Evolutionary conservation across 2,113 vertebrate species (phyloP), one percentile per base, ranked within the genome.

Genomic region (Myrmophylax atrothorax): DNA sequence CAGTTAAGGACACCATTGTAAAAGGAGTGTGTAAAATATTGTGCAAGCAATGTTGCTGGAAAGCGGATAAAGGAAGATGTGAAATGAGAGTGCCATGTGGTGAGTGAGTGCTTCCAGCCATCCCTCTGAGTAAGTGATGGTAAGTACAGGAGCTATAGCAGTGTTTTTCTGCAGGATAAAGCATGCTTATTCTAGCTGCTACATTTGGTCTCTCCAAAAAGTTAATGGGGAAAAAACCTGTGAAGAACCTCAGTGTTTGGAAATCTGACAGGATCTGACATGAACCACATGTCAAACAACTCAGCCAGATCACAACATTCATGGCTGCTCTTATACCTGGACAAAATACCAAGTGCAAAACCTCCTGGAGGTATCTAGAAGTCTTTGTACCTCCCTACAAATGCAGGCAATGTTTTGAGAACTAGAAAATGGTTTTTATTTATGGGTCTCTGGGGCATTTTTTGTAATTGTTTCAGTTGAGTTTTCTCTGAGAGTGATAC

Each of bases 231-330:
- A 67, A 76, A 88, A 88, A 83, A 37, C 60, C 18, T n/a, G 50
- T 77, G 55, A 76, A 60, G 18, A 80, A 38, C 28, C 14, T 18
- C 18, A 19, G 0, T 52, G n/a, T 28, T 37, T 73, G 46, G 37
- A 73, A 92, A 78, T 73, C 28, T 73, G 40, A 52, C 9, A 55
- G 40, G 28, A 25, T 69, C 46, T 66, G 66, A 37, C 23, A 24
- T 14, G 7, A 92, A 20, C 22, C 14, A 18, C 0, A 0, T 3
- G 0, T 46, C 16, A 47, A 44, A 63, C 25, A 84, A 69, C 42
- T 49, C 55, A 94, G n/a, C 37, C 66, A 66, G 42, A 55, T 63
- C 35, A 78, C 35, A 42, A 74, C 12, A 13, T 88, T 53, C 47
- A 42, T 37, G 73, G 49, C 12, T 90, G 31, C 14, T 26, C 8